Conservation (phyloP, 2,113 vertebrate species). For the Morphnarchus princeps region DNA sequence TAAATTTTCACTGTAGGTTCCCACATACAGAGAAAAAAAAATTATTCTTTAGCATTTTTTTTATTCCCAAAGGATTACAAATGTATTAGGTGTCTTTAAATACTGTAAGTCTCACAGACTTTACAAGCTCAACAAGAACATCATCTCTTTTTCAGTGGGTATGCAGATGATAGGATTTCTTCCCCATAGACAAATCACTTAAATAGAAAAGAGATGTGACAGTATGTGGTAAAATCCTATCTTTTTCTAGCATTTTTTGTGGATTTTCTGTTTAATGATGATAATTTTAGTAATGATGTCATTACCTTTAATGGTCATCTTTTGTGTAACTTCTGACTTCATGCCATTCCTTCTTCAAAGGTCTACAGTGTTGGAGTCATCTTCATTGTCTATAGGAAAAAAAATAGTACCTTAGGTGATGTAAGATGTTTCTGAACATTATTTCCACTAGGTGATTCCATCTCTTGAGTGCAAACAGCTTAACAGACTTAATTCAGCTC, state of each 20-base stretch:
- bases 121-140: neutral
- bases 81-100: neutral
- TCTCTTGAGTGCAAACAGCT: neutral
- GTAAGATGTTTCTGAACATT: neutral
- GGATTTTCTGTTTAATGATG: neutral
- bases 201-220: neutral
- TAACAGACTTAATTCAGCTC: neutral
- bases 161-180: neutral
- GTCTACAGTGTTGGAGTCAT: neutral
- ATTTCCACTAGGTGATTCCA: neutral
- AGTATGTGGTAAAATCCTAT: neutral
- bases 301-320: neutral
- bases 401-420: neutral
- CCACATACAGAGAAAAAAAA: neutral
- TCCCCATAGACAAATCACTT: neutral
- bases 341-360: neutral
- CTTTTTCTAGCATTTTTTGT: neutral
- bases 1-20: neutral
- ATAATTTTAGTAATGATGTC: neutral
- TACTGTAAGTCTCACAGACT: neutral
- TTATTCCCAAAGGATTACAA: neutral
- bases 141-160: neutral
- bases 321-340: neutral
- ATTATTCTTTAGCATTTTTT: neutral
- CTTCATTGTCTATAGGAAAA: neutral